Base-by-base conservation (phyloP, 2,113 vertebrate genomes). In the Esox niger region DNA sequence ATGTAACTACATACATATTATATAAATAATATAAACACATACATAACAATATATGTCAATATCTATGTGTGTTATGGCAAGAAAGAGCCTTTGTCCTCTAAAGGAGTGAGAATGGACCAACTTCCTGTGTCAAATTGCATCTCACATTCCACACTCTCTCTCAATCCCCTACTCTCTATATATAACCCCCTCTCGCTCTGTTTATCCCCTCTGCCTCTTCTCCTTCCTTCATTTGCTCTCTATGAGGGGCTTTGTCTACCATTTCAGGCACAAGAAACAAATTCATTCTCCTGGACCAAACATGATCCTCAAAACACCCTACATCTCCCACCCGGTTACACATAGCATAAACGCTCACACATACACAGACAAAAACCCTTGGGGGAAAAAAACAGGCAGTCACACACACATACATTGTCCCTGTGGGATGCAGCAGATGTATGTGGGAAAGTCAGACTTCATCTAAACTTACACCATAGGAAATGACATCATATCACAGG, bases 61-160 rank as follows among this genome's bases (percentile, higher is more conserved):
- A 52, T 25, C 23, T 54, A 30, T 43, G 54, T 15, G 47, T 38
- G 64, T 71, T 69, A 52, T 66, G 59, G 71, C n/a, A n/a, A n/a
- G n/a, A n/a, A n/a, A n/a, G 59, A 69, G 73, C 86, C 78, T 82
- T 78, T 87, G 81, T 86, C 81, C 82, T 83, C 78, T 69, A 74
- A 80, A 23, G 63, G 75, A 43, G 70, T 32, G 76, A 86, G 77
- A 79, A 78, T n/a, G 82, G 76, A 85, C 73, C 84, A 76, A 83
- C 87, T 88, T 91, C 87, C 90, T 90, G 85, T 83, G 82, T 89
- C 84, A 83, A 84, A 87, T 84, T 82, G 88, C 87, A 80, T 89
- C 86, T 87, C 81, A 74, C 85, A 92, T 91, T 91, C 88, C 87
- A 77, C 82, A 74, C 81, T 71, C 68, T 79, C 75, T 75, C 78